Evolutionary conservation across 2,797 vertebrate species (phyloP).

Genomic region (Myiothlypis chrysogaster): DNA sequence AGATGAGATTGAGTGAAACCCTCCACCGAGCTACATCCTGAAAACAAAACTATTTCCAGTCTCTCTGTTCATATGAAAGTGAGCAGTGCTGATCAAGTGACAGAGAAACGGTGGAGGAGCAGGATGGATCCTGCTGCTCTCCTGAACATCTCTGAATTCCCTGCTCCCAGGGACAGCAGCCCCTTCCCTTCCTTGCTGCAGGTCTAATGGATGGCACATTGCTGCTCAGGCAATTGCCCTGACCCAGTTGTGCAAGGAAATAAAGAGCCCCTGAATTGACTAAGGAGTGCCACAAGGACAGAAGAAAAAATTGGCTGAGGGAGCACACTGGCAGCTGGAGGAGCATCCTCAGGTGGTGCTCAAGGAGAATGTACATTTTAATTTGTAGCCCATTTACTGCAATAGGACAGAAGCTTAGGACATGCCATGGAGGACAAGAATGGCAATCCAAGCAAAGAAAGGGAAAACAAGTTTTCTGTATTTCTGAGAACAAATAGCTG

Average conservation of each 20-base stretch:
- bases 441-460: slow-evolving; percentile 59
- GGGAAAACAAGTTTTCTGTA: slow-evolving; percentile 66
- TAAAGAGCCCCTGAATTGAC: neutral
- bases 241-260: neutral
- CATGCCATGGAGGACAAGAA: slow-evolving; percentile 22
- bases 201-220: neutral
- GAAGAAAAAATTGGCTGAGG: neutral
- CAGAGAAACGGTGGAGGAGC: neutral
- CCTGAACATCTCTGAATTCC: neutral
- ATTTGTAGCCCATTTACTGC: slow-evolving; percentile 64
- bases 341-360: slow-evolving; percentile 32
- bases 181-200: neutral
- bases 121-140: neutral
- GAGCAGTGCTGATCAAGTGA: neutral
- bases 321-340: neutral
- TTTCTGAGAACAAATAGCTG: slow-evolving; percentile 77
- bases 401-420: slow-evolving; percentile 44
- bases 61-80: neutral
- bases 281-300: neutral
- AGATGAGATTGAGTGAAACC: neutral
- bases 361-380: slow-evolving; percentile 33
- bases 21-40: neutral
- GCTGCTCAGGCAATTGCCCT: neutral
- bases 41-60: neutral
- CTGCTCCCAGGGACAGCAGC: neutral